phyloP scores from a whole-genome alignment of 1,140 invertebrate species.

The Lucilia cuprina region DNA sequence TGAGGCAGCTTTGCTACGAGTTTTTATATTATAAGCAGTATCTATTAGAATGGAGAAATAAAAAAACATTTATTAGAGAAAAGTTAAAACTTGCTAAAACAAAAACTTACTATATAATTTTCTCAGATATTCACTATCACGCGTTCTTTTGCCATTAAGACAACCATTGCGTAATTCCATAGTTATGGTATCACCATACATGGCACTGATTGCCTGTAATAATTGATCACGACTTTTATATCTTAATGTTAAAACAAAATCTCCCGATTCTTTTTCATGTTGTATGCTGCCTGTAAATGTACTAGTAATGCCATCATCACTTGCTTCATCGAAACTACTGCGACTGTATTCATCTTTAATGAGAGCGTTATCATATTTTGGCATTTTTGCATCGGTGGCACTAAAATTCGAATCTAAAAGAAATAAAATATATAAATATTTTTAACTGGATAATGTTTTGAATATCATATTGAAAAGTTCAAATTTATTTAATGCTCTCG shows the following conservation, averaged over 20 bases:
- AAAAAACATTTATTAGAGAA: not conserved
- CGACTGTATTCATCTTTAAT: conserved; percentile 31
- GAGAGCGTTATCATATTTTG: not conserved
- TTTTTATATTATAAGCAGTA: not conserved
- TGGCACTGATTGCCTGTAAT: not conserved
- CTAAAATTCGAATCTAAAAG: not conserved
- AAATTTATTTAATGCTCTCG: too few species aligned
- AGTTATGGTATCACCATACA: not conserved
- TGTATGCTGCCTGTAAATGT: not conserved
- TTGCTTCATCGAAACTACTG: conserved; percentile 16
- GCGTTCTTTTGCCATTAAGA: not conserved
- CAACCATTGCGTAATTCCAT: not conserved
- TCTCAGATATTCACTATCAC: not conserved
- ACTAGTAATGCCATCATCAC: not conserved
- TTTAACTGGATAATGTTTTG: too few species aligned
- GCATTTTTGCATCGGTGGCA: not conserved
- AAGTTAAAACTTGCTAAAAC: not conserved
- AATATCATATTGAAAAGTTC: too few species aligned
- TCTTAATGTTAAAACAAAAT: conserved; percentile 3
- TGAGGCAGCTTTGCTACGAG: not conserved
- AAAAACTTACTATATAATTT: conserved; percentile 1
- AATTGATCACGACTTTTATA: conserved; percentile 18
- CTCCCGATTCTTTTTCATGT: not conserved
- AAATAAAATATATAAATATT: not conserved
- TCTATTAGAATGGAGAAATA: not conserved